These are phyloP conservation scores for Sthenelais limicola DNA, from an alignment of 2,888 invertebrate species.

Conservation along the genomic window DNA sequence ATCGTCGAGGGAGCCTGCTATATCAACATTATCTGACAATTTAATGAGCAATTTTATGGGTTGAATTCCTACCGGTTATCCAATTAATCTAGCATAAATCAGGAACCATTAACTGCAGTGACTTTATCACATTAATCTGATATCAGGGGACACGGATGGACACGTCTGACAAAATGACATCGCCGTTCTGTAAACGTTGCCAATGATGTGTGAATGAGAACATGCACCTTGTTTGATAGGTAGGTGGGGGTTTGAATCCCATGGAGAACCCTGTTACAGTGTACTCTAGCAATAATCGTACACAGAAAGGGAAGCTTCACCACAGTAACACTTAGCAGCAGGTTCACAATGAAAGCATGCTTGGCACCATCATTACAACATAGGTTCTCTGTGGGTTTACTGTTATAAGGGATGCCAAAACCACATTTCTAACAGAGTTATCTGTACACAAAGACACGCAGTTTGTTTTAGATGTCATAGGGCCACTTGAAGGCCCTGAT, in stretches of 20 bases:
- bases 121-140: conserved; percentile 23
- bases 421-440: background rate
- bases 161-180: background rate
- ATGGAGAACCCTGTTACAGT: too few relatives aligned
- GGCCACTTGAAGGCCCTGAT: conserved; percentile 2
- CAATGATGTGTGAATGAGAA: conserved; percentile 16
- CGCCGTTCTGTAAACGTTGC: conserved; percentile 6
- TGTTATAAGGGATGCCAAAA: too few relatives aligned
- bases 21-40: conserved; percentile 32
- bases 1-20: too few relatives aligned
- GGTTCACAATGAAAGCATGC: too few relatives aligned
- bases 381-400: too few relatives aligned
- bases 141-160: conserved; percentile 25
- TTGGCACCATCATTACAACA: too few relatives aligned
- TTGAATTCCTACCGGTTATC: conserved; percentile 9
- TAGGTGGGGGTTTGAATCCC: too few relatives aligned
- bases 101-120: background rate
- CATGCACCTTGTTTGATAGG: too few relatives aligned
- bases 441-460: conserved; percentile 6
- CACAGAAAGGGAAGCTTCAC: too few relatives aligned
- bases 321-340: too few relatives aligned
- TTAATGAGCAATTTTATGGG: conserved; percentile 29
- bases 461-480: conserved; percentile 33
- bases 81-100: conserved; percentile 22
- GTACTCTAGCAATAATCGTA: too few relatives aligned